A percentile compares a stretch with the other conserved stretches of the same genome.
Evolutionary conservation across 2,797 vertebrate genomes (phyloP).

Genomic region (Syngnathus rostellatus): DNA sequence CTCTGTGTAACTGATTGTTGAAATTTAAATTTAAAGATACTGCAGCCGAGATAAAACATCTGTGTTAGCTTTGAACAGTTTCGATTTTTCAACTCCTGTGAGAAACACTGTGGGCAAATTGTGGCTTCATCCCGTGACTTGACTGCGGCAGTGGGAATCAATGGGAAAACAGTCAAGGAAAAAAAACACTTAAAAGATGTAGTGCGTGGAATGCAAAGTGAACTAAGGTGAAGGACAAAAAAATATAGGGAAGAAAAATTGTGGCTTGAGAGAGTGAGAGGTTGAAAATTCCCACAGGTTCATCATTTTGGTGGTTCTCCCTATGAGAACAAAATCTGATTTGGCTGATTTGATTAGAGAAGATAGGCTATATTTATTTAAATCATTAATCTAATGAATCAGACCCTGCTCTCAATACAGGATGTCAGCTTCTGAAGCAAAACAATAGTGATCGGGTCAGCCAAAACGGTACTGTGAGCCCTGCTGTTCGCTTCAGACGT

Average conservation of each 20-base stretch:
- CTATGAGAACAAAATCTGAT: constrained; percentile 34
- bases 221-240: constrained; percentile 9
- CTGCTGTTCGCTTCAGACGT: constrained; percentile 9
- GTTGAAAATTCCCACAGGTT: constrained; percentile 11
- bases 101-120: constrained; percentile 30
- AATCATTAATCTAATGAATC: constrained; percentile 48
- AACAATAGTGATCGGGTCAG: constrained; percentile 14
- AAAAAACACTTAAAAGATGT: constrained; percentile 15
- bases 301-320: not conserved
- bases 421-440: constrained; percentile 17
- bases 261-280: not conserved
- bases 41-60: not conserved
- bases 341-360: constrained; percentile 40
- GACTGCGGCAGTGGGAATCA: constrained; percentile 29
- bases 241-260: not conserved
- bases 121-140: constrained; percentile 32
- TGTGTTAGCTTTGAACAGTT: constrained; percentile 21
- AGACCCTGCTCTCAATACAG: constrained; percentile 24
- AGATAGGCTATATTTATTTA: constrained; percentile 39
- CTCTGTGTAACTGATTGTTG: not conserved
- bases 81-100: constrained; percentile 13
- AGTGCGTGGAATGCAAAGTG: constrained; percentile 30
- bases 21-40: not conserved
- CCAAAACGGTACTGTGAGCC: constrained; percentile 6
- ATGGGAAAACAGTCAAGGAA: constrained; percentile 22